Evolutionary conservation across 2,797 vertebrate species (phyloP), one percentile per base, ranked within the genome.

Genomic region (Ctenochaetus hawaiiensis): DNA sequence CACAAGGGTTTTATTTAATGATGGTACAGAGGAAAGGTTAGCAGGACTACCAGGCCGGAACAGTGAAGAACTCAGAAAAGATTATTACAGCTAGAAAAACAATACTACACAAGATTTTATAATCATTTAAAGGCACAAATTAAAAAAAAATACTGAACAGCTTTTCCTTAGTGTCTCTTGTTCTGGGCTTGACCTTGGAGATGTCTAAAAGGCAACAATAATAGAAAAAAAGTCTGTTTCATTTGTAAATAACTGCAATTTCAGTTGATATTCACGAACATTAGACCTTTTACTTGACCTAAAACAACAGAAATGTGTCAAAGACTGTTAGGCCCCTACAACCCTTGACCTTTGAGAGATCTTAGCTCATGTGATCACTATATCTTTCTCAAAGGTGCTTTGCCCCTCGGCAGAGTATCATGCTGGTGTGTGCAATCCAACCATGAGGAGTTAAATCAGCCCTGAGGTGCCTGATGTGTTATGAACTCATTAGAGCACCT

Each of bases 361-460:
- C 17, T 51, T 1, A 20, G 23, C 30, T 43, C 0, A 5, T 45
- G 23, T 17, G 56, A 45, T 41, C 58, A 22, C 26, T 66, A 47
- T 18, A 1, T 58, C 68, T 30, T 54, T 72, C 47, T 80, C 39
- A 77, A 75, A 89, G 81, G 90, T 87, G 77, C 45, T 53, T 63
- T 65, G 66, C 71, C 87, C 81, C 58, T n/a, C 10, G 63, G 86
- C 41, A 0, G 65, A 17, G 74, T 74, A 90, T 92, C 83, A 85
- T 71, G 63, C 67, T 59, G 81, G 61, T 81, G 80, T 80, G 81
- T 78, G 51, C 84, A 77, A 54, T 77, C 72, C 77, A 58, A 59
- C 68, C 75, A 22, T 53, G 68, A 85, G 52, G 78, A 85, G 76
- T 72, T 83, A 85, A 87, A 80, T 86, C 77, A 69, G 78, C 82